A percentile compares a stretch with the other conserved stretches of the same genome.
These are phyloP conservation scores for Zaprionus gabonicus DNA, from an alignment of 1,140 invertebrate genomes.

Conservation along the genomic window DNA sequence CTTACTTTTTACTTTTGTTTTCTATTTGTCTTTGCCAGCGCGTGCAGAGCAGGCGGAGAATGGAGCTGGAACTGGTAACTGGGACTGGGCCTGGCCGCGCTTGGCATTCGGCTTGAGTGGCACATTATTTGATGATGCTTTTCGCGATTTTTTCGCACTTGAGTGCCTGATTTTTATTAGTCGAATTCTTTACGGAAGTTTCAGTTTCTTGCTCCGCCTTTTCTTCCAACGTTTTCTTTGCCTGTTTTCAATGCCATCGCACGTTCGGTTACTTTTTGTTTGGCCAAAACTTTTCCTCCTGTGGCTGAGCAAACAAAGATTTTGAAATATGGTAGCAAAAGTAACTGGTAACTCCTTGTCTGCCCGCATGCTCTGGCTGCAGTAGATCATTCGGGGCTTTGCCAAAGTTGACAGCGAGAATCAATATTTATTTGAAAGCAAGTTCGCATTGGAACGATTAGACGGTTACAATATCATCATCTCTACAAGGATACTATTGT, in stretches of 20 bases:
- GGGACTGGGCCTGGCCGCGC: constrained; percentile 33
- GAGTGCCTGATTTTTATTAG: constrained; percentile 84
- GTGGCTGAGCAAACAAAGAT: constrained; percentile 56
- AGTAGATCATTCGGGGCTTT: constrained; percentile 51
- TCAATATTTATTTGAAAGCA: constrained; percentile 42
- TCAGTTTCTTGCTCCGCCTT: constrained; percentile 59
- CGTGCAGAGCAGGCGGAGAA: constrained; percentile 1
- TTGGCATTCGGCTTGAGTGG: constrained; percentile 72
- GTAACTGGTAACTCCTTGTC: constrained; percentile 47
- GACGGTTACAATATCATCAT: constrained; percentile 24
- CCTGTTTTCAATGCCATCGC: constrained; percentile 56
- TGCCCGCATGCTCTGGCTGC: constrained; percentile 15
- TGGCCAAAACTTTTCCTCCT: constrained; percentile 36
- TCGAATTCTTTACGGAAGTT: constrained; percentile 83
- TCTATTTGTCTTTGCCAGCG: constrained; percentile 75
- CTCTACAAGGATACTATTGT: not conserved
- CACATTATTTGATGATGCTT: constrained; percentile 84
- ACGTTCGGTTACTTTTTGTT: constrained; percentile 55
- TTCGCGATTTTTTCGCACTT: constrained; percentile 84
- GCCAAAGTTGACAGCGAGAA: not conserved
- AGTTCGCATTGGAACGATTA: constrained; percentile 18
- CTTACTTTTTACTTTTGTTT: constrained; percentile 70
- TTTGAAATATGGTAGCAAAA: constrained; percentile 72
- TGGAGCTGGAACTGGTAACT: not conserved
- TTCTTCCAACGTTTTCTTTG: constrained; percentile 1